Conservation (phyloP, 2,888 invertebrate species). For the Chorisops tibialis region DNA sequence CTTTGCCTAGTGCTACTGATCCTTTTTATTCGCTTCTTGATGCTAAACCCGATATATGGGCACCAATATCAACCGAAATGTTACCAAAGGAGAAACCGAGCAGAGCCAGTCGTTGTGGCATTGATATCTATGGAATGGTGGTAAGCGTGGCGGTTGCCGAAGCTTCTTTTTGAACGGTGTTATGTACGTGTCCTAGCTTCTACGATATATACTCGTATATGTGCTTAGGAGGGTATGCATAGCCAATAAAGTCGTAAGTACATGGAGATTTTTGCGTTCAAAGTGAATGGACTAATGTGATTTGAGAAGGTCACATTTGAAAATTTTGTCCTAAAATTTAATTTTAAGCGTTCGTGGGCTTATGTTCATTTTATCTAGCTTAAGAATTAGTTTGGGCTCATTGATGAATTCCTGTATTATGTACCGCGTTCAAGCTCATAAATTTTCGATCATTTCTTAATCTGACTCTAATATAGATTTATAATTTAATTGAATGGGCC, state of each 20-base stretch:
- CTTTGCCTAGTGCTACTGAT: constrained; percentile 23
- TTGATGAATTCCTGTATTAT: too few relatives aligned
- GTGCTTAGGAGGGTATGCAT: too few relatives aligned
- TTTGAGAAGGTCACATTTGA: constrained; percentile 5
- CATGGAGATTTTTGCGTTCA: constrained; percentile 12
- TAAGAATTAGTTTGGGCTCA: too few relatives aligned
- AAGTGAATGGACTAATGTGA: constrained; percentile 22
- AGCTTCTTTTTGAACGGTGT: not conserved
- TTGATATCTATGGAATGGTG: constrained; percentile 3
- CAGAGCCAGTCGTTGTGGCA: constrained; percentile 19
- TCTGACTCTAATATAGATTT: too few relatives aligned
- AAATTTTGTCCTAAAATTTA: not conserved
- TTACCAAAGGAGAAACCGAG: constrained; percentile 20
- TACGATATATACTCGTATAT: not conserved
- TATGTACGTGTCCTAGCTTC: constrained; percentile 11
- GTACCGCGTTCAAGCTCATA: too few relatives aligned
- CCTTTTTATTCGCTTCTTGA: constrained; percentile 33
- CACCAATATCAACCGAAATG: constrained; percentile 21
- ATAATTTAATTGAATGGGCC: too few relatives aligned
- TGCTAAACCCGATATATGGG: constrained; percentile 32
- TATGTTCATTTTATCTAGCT: too few relatives aligned
- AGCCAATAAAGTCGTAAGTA: constrained; percentile 5
- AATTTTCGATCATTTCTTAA: too few relatives aligned
- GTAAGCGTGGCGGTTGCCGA: constrained; percentile 13
- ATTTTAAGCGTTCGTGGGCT: not conserved